Conservation (phyloP, 2,888 invertebrate species). For the Arrhopalites spinosus region DNA sequence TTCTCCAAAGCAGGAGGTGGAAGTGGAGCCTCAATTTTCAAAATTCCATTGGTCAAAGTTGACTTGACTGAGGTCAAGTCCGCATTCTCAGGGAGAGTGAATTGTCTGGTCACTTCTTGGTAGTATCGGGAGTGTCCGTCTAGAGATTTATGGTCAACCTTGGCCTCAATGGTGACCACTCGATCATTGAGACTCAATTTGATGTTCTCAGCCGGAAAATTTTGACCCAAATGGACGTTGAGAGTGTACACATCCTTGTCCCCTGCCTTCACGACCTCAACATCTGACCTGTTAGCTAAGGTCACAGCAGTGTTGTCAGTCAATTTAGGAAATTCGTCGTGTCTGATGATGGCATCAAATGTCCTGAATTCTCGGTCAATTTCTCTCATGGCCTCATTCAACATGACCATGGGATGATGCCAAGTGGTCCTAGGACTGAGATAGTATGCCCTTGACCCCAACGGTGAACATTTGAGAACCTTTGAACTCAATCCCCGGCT, state of each 20-base stretch:
- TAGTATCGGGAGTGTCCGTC: conserved; percentile 47
- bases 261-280: conserved; percentile 29
- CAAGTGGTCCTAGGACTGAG: not conserved
- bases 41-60: conserved; percentile 53
- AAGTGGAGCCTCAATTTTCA: conserved; percentile 55
- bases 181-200: conserved; percentile 47
- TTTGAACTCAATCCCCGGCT: too few relatives aligned
- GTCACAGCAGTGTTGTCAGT: not conserved
- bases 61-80: conserved; percentile 55
- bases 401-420: not conserved
- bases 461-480: not conserved
- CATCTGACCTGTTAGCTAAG: not conserved
- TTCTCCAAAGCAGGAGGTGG: not conserved
- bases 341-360: conserved; percentile 39
- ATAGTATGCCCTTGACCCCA: not conserved
- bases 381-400: conserved; percentile 39
- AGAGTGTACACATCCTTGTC: conserved; percentile 50
- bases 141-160: conserved; percentile 31
- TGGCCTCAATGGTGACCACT: conserved; percentile 36
- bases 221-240: conserved; percentile 51
- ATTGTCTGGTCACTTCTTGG: conserved; percentile 55
- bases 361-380: conserved; percentile 43
- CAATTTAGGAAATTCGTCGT: not conserved
- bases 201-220: conserved; percentile 57
- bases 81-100: conserved; percentile 56